phyloP scores from a whole-genome alignment of 2,888 invertebrate genomes.

The Eulithis testata region DNA sequence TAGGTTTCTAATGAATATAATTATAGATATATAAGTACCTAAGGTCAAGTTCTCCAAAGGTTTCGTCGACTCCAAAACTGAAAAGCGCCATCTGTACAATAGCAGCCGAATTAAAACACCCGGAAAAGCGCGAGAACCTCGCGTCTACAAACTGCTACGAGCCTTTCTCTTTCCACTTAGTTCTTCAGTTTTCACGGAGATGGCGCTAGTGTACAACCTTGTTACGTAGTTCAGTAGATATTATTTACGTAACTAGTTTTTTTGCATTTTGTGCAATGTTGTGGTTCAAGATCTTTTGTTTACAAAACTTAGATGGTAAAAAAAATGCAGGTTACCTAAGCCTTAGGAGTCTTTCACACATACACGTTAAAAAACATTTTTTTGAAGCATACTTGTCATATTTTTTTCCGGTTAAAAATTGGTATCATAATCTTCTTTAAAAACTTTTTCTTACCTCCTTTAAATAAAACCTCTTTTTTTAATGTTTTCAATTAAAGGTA shows the following conservation, averaged over 20 bases:
- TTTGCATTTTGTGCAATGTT: not conserved
- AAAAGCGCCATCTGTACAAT: slow-evolving; percentile 8
- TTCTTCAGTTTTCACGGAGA: slow-evolving; percentile 38
- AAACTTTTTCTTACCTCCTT: too few species aligned
- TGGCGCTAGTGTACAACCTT: slow-evolving; percentile 42
- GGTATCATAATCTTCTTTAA: too few species aligned
- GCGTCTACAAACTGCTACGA: not conserved
- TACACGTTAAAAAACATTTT: too few species aligned
- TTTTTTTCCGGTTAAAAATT: too few species aligned
- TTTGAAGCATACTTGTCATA: too few species aligned
- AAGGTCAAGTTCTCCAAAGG: too few species aligned
- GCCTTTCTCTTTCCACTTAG: slow-evolving; percentile 26
- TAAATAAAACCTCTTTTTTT: too few species aligned
- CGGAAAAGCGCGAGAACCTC: not conserved
- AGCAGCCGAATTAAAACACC: not conserved
- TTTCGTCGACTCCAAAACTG: not conserved
- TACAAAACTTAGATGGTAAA: not conserved
- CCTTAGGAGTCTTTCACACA: not conserved
- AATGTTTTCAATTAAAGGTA: too few species aligned
- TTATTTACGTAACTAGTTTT: too few species aligned
- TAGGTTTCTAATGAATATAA: too few species aligned
- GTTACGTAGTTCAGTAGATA: too few species aligned
- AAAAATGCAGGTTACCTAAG: not conserved
- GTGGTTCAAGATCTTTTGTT: not conserved
- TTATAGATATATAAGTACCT: too few species aligned